Evolutionary conservation across 2,888 invertebrate genomes (phyloP).

Genomic region (Eupithecia abbreviata): DNA sequence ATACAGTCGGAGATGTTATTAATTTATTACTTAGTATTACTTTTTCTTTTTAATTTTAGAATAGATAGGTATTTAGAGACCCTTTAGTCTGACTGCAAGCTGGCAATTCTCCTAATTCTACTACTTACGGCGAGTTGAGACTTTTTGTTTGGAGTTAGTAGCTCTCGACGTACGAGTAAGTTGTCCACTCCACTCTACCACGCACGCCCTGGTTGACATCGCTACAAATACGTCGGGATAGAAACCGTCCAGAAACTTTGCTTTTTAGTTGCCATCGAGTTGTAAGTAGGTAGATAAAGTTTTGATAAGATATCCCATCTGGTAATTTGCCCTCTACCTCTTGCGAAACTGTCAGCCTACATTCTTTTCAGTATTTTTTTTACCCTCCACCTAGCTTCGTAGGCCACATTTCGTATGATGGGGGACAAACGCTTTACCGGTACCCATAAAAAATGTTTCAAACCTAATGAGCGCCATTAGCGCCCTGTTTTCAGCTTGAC

Average conservation of each 20-base stretch:
- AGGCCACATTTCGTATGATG: too few relatives aligned
- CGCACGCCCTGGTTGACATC: conserved; percentile 19
- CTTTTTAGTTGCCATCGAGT: conserved; percentile 12
- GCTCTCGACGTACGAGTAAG: conserved; percentile 13
- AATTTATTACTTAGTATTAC: too few relatives aligned
- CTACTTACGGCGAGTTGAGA: neutral
- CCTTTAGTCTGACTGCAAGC: neutral
- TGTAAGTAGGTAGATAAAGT: neutral
- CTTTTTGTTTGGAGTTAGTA: conserved; percentile 10
- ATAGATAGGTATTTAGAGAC: neutral
- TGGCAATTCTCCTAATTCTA: neutral
- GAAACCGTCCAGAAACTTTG: conserved; percentile 24
- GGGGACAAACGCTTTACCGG: too few relatives aligned
- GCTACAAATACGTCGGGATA: conserved; percentile 28
- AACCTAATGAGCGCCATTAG: too few relatives aligned
- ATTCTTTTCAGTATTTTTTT: too few relatives aligned
- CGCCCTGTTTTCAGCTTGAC: too few relatives aligned
- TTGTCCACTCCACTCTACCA: neutral
- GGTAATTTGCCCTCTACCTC: neutral
- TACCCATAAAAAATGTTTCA: too few relatives aligned
- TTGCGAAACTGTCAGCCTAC: neutral
- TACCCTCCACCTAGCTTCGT: too few relatives aligned
- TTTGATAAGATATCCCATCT: neutral
- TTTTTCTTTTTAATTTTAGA: too few relatives aligned
- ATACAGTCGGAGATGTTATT: too few relatives aligned